These are phyloP conservation scores for Blomia tropicalis DNA, from an alignment of 2,888 invertebrate genomes.

Conservation along the genomic window DNA sequence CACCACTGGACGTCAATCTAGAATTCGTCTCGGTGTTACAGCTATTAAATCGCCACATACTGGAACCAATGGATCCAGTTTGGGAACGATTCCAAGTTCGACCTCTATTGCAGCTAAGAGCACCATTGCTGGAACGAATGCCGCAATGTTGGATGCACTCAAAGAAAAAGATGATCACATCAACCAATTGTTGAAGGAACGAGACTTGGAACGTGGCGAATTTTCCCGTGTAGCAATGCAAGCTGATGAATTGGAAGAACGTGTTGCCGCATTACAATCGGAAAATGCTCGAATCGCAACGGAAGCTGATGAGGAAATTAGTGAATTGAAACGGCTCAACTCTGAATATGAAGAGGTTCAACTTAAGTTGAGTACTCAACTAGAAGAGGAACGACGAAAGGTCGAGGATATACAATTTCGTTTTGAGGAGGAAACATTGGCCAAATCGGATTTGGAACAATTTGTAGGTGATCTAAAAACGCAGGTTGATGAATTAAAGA, in stretches of 20 bases:
- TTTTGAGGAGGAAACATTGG: conserved; percentile 76
- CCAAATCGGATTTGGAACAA: conserved; percentile 65
- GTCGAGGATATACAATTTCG: conserved; percentile 61
- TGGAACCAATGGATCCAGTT: not conserved
- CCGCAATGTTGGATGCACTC: conserved; percentile 50
- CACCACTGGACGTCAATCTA: conserved; percentile 22
- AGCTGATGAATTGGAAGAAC: conserved; percentile 46
- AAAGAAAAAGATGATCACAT: conserved; percentile 87
- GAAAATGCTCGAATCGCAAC: conserved; percentile 20
- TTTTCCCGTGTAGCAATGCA: conserved; percentile 64
- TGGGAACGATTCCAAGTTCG: not conserved
- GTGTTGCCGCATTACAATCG: conserved; percentile 13
- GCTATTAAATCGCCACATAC: conserved; percentile 26
- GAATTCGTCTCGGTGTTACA: conserved; percentile 28
- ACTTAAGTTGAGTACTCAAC: conserved; percentile 34
- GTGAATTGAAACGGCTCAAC: conserved; percentile 35
- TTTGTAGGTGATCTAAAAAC: not conserved
- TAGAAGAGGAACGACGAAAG: conserved; percentile 34
- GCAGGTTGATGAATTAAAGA: conserved; percentile 22
- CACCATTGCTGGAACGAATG: not conserved
- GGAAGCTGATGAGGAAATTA: conserved; percentile 23
- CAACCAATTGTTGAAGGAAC: conserved; percentile 72
- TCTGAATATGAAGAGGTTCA: conserved; percentile 35
- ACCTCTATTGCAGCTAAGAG: not conserved
- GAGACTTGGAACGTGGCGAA: conserved; percentile 75